Evolutionary conservation across 2,113 vertebrate genomes (phyloP).

Genomic region (Elephas maximus): DNA sequence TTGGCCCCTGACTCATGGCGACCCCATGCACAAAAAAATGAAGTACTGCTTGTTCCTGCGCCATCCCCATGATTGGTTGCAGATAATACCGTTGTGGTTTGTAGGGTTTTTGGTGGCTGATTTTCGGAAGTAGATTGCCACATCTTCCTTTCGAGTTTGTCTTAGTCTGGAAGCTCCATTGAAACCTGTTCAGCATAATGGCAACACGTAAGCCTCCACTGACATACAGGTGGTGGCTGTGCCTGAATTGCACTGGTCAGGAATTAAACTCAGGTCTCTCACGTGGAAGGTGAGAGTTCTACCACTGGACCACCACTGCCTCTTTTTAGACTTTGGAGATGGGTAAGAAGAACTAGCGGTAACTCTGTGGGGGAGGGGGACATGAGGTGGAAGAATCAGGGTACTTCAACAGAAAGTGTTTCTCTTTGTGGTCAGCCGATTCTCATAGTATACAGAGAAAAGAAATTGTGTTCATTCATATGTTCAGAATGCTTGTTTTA

Average conservation of each 20-base stretch:
- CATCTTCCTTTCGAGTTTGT: background rate
- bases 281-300: too few species aligned
- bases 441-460: background rate
- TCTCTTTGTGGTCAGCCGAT: background rate
- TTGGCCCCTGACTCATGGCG: background rate
- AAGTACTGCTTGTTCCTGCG: background rate
- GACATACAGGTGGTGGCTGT: too few species aligned
- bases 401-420: too few species aligned
- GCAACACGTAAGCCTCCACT: too few species aligned
- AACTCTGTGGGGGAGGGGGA: background rate
- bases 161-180: background rate
- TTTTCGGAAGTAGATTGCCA: background rate
- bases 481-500: constrained; percentile 43
- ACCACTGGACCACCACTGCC: too few species aligned
- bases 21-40: background rate
- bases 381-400: background rate
- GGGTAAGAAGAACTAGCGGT: background rate
- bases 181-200: background rate
- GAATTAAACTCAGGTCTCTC: too few species aligned
- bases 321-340: background rate
- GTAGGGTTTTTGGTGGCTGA: background rate
- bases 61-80: background rate
- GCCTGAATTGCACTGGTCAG: too few species aligned
- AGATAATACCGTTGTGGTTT: background rate
- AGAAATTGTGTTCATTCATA: background rate